Conservation (phyloP, 2,113 vertebrate genomes). For the Zapus hudsonius region DNA sequence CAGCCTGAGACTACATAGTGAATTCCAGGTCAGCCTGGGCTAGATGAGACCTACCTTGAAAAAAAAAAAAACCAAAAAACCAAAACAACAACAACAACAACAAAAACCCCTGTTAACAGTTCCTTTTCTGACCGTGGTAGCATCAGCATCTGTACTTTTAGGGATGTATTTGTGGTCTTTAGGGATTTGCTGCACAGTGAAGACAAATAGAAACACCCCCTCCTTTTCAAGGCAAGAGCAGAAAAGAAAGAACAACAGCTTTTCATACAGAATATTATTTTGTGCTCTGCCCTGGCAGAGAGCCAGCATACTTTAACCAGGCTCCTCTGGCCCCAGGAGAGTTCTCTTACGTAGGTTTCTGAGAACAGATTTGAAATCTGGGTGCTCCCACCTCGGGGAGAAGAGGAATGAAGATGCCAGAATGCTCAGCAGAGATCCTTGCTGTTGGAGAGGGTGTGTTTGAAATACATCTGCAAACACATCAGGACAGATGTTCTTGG, state of each 20-base stretch:
- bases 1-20: too few species aligned
- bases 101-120: too few species aligned
- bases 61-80: too few species aligned
- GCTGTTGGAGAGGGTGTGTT: neutral
- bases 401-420: neutral
- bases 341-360: constrained; percentile 40
- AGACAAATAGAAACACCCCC: constrained; percentile 46
- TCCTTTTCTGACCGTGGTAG: constrained; percentile 6
- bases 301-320: constrained; percentile 45
- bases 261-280: constrained; percentile 28
- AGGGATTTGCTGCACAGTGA: constrained; percentile 37
- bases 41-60: too few species aligned
- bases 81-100: too few species aligned
- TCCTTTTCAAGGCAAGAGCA: neutral
- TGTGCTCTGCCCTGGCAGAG: constrained; percentile 47
- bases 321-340: neutral
- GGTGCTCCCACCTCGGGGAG: neutral
- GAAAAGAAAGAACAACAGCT: neutral
- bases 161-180: constrained; percentile 43
- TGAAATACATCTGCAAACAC: neutral
- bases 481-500: neutral
- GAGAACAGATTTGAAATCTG: constrained; percentile 60
- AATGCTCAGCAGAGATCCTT: neutral
- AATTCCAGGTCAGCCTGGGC: too few species aligned
- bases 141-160: neutral